phyloP scores from a whole-genome alignment of 2,888 invertebrate species.

The Eilema depressum region DNA sequence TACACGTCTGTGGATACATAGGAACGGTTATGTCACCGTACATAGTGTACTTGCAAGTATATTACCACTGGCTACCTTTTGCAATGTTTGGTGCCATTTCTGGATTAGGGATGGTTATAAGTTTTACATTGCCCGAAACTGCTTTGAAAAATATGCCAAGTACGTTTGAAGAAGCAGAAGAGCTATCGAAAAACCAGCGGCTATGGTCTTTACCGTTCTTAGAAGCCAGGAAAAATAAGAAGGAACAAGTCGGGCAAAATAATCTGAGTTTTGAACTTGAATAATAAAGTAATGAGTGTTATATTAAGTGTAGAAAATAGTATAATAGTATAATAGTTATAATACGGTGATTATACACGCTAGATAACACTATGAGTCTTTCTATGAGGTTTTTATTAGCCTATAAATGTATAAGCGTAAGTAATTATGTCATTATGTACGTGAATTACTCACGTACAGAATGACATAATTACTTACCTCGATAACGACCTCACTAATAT shows the following conservation, averaged over 20 bases:
- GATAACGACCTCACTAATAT: too few relatives aligned
- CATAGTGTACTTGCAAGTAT: conserved; percentile 40
- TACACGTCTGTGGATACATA: conserved; percentile 68
- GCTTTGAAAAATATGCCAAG: conserved; percentile 38
- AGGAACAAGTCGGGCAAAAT: neutral
- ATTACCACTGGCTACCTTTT: conserved; percentile 44
- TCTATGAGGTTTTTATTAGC: too few relatives aligned
- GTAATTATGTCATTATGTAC: too few relatives aligned
- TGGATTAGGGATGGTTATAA: conserved; percentile 32
- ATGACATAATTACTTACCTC: too few relatives aligned
- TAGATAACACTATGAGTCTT: too few relatives aligned
- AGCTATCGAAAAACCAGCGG: conserved; percentile 24
- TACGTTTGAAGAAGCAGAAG: conserved; percentile 47
- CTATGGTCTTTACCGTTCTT: conserved; percentile 8
- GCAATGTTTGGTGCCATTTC: conserved; percentile 28
- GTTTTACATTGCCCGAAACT: conserved; percentile 37
- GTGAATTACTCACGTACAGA: too few relatives aligned
- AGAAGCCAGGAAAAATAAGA: neutral
- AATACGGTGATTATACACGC: too few relatives aligned
- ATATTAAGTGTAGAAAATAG: too few relatives aligned
- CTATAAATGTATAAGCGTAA: too few relatives aligned
- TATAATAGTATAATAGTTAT: too few relatives aligned
- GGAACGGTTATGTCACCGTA: conserved; percentile 65
- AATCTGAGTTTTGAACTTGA: conserved; percentile 3
- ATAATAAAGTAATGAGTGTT: neutral